Base-by-base conservation (phyloP, 2,888 invertebrate species). In the Ectemnius continuus region DNA sequence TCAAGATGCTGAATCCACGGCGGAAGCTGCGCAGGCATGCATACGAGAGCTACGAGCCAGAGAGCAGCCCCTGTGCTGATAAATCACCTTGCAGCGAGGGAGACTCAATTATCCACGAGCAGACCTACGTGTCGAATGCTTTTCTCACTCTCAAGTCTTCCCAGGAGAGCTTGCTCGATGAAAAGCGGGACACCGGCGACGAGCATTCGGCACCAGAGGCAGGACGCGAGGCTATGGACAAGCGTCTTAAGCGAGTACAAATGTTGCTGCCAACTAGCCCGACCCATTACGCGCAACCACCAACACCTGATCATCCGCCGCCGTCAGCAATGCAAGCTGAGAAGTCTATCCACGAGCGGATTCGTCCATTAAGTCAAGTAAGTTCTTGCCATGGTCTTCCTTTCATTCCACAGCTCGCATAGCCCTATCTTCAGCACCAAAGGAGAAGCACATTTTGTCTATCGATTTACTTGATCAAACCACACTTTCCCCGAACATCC, bases 231-330 rank as follows among this genome's bases (percentile, higher is more conserved):
- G 88, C 88, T 13, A 88, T 87, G 4, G 91, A 90, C 82, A 91
- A 89, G 88, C 84, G 87, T 80, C 86, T 87, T 70, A 87, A 81
- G 76, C 85, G 81, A 84, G 91, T 85, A 80, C 91, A 88, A 79
- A 92, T 92, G 89, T 86, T 91, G 26, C 91, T 93, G 82, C 98
- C 98, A 0, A 92, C 96, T 84, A 97, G 97, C 83, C 98, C 98
- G 20, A 96, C 97, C 61, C 96, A 97, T 89, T 97, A 97, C 87
- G 94, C 94, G 66, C 97, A 98, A 91, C 97, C 98, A 13, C 97
- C 98, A 11, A 98, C 98, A 13, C 98, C 98, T 0, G 97, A 98
- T 84, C 97, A 97, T 91, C 97, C 98, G 3, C 98, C 98, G 1
- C 98, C 98, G 0, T 95, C 97, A 11, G 97, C 98, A 3, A 93